Evolutionary conservation across 2,113 vertebrate species (phyloP).

Genomic region (Gallinago media): DNA sequence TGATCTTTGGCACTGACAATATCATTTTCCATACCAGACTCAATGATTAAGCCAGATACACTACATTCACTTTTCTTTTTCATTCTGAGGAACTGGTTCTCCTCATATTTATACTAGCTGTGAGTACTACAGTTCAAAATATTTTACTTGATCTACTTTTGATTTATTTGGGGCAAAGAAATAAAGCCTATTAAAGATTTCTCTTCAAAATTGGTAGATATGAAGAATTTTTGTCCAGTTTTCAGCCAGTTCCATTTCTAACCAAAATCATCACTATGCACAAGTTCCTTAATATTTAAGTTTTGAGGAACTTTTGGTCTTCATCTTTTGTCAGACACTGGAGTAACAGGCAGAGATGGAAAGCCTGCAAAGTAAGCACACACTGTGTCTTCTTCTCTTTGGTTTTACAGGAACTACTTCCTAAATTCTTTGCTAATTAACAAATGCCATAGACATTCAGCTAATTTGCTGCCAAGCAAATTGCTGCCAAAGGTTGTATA

Average conservation of each 20-base stretch:
- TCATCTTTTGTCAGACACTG: neutral
- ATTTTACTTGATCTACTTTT: neutral
- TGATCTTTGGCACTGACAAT: slow-evolving; percentile 2
- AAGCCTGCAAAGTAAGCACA: neutral
- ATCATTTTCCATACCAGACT: slow-evolving; percentile 16
- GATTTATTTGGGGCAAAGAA: neutral
- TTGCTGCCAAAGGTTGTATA: neutral
- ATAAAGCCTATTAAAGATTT: neutral
- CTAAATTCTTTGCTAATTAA: neutral
- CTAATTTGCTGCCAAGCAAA: neutral
- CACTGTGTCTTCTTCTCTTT: neutral
- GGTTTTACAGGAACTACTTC: neutral
- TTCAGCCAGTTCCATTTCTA: neutral
- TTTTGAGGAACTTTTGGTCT: neutral
- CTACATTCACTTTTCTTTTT: neutral
- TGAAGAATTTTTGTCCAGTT: neutral
- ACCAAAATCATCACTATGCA: neutral
- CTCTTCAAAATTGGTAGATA: neutral
- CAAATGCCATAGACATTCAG: neutral
- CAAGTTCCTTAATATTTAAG: neutral
- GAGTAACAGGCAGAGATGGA: neutral
- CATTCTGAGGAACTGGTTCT: neutral
- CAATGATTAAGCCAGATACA: neutral
- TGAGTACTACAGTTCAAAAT: neutral
- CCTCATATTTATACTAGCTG: neutral